A percentile compares a stretch with the other conserved stretches of the same genome.
These are phyloP conservation scores for Mugil cephalus DNA, from an alignment of 2,113 vertebrate genomes.

Conservation along the genomic window DNA sequence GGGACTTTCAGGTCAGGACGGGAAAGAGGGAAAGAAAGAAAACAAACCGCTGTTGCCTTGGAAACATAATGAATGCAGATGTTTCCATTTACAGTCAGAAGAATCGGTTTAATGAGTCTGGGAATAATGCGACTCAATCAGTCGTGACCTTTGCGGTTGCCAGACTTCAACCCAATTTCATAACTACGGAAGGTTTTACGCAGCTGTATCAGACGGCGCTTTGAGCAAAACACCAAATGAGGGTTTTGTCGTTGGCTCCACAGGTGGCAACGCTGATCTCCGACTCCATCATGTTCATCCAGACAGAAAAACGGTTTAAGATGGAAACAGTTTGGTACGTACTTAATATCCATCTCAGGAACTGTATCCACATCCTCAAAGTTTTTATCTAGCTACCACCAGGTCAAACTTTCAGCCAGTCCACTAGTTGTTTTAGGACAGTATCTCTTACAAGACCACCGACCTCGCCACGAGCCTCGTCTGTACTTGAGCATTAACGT, in stretches of 20 bases:
- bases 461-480: neutral
- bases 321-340: no score
- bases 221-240: neutral
- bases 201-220: neutral
- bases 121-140: neutral
- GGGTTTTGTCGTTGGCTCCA: no score
- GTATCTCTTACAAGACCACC: neutral
- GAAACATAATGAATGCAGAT: conserved; percentile 1
- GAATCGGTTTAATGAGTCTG: neutral
- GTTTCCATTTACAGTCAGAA: neutral
- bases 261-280: no score
- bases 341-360: no score
- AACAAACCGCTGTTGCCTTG: neutral
- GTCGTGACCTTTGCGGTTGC: neutral
- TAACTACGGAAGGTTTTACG: neutral
- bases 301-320: no score
- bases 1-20: neutral
- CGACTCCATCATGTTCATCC: no score
- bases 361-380: no score
- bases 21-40: neutral
- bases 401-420: no score
- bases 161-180: neutral
- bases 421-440: no score
- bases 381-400: no score
- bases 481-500: neutral